Conservation (phyloP, 2,113 vertebrate species). For the Sinocyclocheilus anshuiensis region DNA sequence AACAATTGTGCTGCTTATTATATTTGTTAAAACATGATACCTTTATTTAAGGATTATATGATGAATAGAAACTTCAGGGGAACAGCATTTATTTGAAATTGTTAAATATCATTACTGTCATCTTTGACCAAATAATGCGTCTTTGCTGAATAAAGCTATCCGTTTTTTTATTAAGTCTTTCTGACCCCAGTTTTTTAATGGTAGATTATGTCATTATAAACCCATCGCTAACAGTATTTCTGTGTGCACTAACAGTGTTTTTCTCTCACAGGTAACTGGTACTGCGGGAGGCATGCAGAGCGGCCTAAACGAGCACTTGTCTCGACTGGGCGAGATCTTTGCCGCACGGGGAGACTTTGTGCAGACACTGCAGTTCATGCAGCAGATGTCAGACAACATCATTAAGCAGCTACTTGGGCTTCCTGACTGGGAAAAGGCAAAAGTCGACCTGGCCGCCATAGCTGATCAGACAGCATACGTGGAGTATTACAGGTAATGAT, state of each 20-base stretch:
- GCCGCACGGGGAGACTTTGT: constrained; percentile 83
- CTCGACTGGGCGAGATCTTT: constrained; percentile 85
- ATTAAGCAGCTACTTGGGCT: constrained; percentile 83
- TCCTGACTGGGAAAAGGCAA: constrained; percentile 78
- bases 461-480: constrained; percentile 70
- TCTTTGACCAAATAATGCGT: background rate
- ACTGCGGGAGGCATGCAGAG: constrained; percentile 81
- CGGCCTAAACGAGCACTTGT: constrained; percentile 84
- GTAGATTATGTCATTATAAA: background rate
- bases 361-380: constrained; percentile 85
- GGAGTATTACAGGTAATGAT: constrained; percentile 89
- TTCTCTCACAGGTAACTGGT: constrained; percentile 76
- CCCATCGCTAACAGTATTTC: background rate
- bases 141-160: background rate
- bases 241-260: background rate
- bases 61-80: background rate
- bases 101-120: too few species aligned
- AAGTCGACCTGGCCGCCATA: constrained; percentile 76
- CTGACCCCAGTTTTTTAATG: background rate
- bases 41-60: background rate
- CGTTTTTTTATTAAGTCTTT: background rate
- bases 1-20: background rate
- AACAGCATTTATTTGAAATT: too few species aligned
- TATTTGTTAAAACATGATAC: background rate
- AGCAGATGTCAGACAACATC: constrained; percentile 83